Base-by-base conservation (phyloP, 53 echinoderm and acorn worm genomes). In the Mesocentrotus franciscanus region DNA sequence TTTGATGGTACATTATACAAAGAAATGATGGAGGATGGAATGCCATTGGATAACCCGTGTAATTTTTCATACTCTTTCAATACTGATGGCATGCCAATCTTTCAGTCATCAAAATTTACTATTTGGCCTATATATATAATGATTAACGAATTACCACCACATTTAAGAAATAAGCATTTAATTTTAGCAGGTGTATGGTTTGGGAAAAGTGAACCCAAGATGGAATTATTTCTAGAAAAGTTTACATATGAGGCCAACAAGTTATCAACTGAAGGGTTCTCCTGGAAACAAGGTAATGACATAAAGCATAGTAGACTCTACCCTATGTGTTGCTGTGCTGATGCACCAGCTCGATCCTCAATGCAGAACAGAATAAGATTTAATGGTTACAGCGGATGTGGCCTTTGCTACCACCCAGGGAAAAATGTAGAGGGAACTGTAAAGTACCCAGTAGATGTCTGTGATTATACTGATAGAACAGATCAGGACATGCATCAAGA, bases 111-210 rank as follows among this genome's bases (percentile, higher is more conserved):
- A 22, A 30, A 22, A 30, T 95, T 90, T 81, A 94, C 97, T 55
- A 92, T 95, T 58, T 92, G 96, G 95, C 96, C 95, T 34, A 92
- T 97, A 49, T 96, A 94, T 15, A 24, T 85, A 62, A 42, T 95
- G 20, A 78, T 96, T 9, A 94, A 95, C 92, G 97, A 97, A 56
- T 72, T 97, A 18, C 96, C 97, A 39, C 96, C 97, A 74, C n/a
- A 95, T n/a, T 20, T 92, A 17, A 83, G 96, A 64, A 79, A 87
- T 33, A 95, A 96, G 49, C 70, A 96, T 75, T 60, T 92, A 9
- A 11, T 97, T 13, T 58, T 97, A 93, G 74, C 91, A 87, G 97
- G 96, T 62, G 62, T 12, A 27, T 96, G 97, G 96, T 95, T 76
- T 94, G 96, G 95, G 8, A 96, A 95, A 42, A 26, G 34, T 27